These are phyloP conservation scores for Sebastes vulpes DNA, from an alignment of 2,797 vertebrate species.

Conservation along the genomic window DNA sequence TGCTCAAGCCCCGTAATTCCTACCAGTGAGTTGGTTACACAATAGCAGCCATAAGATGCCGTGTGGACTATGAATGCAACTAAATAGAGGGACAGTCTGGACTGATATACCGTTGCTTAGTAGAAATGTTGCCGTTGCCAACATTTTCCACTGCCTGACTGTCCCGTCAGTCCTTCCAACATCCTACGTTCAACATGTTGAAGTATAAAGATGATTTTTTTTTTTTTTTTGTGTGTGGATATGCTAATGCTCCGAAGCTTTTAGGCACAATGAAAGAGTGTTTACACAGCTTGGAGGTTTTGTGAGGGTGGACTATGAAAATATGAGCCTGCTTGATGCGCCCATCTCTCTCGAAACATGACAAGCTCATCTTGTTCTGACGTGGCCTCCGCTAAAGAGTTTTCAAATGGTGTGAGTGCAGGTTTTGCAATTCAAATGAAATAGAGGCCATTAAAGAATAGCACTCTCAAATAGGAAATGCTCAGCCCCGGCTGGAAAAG, in stretches of 20 bases:
- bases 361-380: constrained; percentile 62
- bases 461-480: constrained; percentile 49
- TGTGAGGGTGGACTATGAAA: constrained; percentile 58
- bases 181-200: constrained; percentile 73
- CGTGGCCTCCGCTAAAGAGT: constrained; percentile 39
- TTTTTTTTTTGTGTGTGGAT: constrained; percentile 43
- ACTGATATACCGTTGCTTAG: constrained; percentile 47
- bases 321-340: constrained; percentile 35
- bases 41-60: constrained; percentile 36
- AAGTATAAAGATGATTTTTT: constrained; percentile 46
- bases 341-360: constrained; percentile 44
- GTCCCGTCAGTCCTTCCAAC: constrained; percentile 64
- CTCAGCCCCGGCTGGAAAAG: constrained; percentile 45
- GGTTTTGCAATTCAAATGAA: constrained; percentile 76
- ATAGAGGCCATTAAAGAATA: constrained; percentile 60
- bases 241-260: constrained; percentile 55
- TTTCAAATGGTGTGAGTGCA: constrained; percentile 57
- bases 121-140: constrained; percentile 56
- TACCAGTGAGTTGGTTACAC: constrained; percentile 37
- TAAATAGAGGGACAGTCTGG: constrained; percentile 57
- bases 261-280: constrained; percentile 53
- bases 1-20: constrained; percentile 21
- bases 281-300: constrained; percentile 55
- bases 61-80: constrained; percentile 41
- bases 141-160: constrained; percentile 42